phyloP scores from a whole-genome alignment of 2,113 vertebrate species.

The Nesoenas mayeri region DNA sequence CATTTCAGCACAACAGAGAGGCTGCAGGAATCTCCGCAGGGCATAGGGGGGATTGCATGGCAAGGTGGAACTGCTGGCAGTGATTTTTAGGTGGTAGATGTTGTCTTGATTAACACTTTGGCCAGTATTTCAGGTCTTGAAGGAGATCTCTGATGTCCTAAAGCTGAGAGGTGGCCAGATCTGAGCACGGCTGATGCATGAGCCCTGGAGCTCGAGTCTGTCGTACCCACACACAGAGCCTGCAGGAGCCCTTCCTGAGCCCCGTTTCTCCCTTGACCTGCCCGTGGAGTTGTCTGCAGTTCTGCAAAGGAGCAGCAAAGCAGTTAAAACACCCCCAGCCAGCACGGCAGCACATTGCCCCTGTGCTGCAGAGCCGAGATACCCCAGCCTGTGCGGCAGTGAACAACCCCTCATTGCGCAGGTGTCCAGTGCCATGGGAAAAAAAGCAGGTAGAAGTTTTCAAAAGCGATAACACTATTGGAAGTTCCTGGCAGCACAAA shows the following conservation, averaged over 20 bases:
- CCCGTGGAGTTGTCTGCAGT: not conserved
- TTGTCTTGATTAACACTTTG: not conserved
- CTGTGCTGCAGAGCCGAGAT: not conserved
- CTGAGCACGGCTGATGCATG: not conserved
- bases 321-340: not conserved
- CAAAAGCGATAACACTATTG: not conserved
- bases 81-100: not conserved
- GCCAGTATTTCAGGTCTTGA: not conserved
- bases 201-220: not conserved
- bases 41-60: accelerated
- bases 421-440: accelerated
- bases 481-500: not conserved
- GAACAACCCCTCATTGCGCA: not conserved
- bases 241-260: not conserved
- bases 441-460: not conserved
- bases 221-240: not conserved
- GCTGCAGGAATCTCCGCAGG: not conserved
- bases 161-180: not conserved
- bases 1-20: not conserved
- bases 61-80: not conserved
- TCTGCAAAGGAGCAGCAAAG: not conserved
- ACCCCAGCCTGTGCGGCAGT: not conserved
- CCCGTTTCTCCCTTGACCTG: not conserved
- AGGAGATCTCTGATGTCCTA: not conserved
- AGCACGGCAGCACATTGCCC: accelerated